Evolutionary conservation across 2,113 vertebrate species (phyloP).

Genomic region (Himantopus leucocephalus): DNA sequence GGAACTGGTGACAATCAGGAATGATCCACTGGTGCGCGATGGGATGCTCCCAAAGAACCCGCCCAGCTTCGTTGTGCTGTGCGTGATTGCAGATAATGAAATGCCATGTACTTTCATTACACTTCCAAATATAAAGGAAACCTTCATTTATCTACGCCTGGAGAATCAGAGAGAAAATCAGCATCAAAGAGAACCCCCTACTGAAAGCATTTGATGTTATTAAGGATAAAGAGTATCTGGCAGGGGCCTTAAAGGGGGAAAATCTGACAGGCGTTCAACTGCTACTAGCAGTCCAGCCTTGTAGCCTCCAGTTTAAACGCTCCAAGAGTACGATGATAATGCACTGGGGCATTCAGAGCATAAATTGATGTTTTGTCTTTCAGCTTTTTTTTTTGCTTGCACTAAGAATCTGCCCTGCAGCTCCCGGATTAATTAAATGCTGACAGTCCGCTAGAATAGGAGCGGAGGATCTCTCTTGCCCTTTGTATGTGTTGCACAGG

Average conservation of each 20-base stretch:
- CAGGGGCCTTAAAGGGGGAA: not conserved
- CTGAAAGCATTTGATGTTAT: not conserved
- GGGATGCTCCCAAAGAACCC: not conserved
- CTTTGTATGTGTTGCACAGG: not conserved
- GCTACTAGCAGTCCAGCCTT: not conserved
- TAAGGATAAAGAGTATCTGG: slow-evolving; percentile 29
- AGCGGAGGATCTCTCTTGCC: not conserved
- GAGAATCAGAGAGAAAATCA: slow-evolving; percentile 15
- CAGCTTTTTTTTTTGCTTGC: not conserved
- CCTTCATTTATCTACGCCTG: not conserved
- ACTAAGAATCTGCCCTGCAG: slow-evolving; percentile 57
- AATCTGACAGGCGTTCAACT: slow-evolving; percentile 12
- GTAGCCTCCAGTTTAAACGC: not conserved
- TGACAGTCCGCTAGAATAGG: not conserved
- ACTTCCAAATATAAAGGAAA: not conserved
- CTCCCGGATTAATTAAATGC: slow-evolving; percentile 67
- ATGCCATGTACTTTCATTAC: not conserved
- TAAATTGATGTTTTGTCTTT: slow-evolving; percentile 60
- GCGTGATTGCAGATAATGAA: not conserved
- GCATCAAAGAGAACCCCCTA: slow-evolving; percentile 21
- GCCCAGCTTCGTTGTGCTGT: not conserved
- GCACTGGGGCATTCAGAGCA: slow-evolving; percentile 31
- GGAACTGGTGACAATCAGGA: not conserved
- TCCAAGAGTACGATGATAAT: not conserved
- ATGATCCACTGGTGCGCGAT: not conserved